Percentiles rank a stretch among this genome's conserved stretches.
phyloP scores from a whole-genome alignment of 2,113 vertebrate species.

The Halcyon malimbica region DNA sequence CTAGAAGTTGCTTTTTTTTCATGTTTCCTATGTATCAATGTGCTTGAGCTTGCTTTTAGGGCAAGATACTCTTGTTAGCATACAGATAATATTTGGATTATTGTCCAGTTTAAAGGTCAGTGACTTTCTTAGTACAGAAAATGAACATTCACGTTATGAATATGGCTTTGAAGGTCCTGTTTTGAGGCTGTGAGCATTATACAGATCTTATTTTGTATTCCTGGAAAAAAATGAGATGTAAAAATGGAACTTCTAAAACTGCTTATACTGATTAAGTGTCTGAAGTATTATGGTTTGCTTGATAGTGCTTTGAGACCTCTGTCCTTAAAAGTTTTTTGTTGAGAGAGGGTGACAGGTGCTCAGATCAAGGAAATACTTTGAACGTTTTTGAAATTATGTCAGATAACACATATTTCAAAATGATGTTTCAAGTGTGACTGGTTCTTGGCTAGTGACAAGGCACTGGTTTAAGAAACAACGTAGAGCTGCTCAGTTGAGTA shows the following conservation, averaged over 20 bases:
- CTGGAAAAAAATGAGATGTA: not conserved
- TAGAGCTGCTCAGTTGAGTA: not conserved
- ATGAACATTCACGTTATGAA: not conserved
- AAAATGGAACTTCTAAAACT: not conserved
- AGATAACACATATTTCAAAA: not conserved
- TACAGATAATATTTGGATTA: not conserved
- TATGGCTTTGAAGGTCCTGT: not conserved
- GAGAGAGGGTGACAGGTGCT: not conserved
- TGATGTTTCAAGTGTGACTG: not conserved
- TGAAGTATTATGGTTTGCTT: not conserved
- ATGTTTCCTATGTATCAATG: not conserved
- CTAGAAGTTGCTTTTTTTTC: not conserved
- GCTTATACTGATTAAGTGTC: not conserved
- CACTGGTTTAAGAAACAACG: not conserved
- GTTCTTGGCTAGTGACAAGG: not conserved
- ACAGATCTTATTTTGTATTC: not conserved
- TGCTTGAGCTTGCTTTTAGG: not conserved
- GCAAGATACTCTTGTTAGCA: not conserved
- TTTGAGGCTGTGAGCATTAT: not conserved
- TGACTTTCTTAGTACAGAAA: not conserved
- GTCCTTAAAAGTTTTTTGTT: not conserved
- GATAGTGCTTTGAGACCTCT: not conserved
- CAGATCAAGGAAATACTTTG: not conserved
- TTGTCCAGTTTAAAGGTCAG: not conserved
- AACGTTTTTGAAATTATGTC: not conserved